Base-by-base conservation (phyloP, 2,113 vertebrate species). In the Mus spicilegus region DNA sequence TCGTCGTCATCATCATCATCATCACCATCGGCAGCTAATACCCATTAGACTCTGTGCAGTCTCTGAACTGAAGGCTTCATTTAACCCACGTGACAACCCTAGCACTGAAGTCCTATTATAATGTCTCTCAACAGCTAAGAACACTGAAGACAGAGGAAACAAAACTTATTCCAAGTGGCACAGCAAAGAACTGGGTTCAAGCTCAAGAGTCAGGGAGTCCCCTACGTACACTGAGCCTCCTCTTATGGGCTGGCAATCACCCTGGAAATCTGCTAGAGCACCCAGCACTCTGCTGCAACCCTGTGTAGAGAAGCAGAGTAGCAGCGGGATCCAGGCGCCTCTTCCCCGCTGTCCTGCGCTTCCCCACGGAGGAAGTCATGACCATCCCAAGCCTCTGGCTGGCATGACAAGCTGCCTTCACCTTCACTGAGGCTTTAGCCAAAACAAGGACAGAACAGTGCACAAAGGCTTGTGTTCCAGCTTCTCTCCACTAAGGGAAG, bases 321-420 rank as follows among this genome's bases (percentile, higher is more conserved):
- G 11, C 0, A 1, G 54, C 0, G 2, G 39, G 2, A 9, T 3
- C 76, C 22, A 2, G 4, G 77, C 3, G 16, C 17, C 30, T 16
- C 16, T 10, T 63, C 49, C 46, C 63, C 16, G 33, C 93, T 63
- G 61, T 90, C 81, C 49, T 26, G 72, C 20, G 2, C 4, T 73
- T 69, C 28, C 30, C 24, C 26, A 61, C 26, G 17, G 49, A 67
- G 49, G 39, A 54, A 36, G 46, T 22, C 65, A 12, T 24, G 75
- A 33, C 54, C 46, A 36, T 10, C 51, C 33, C 8, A 2, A 1
- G 61, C 46, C 22, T 33, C 72, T 46, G 56, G 49, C 63, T 0
- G 36, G 76, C 93, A 73, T 24, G 22, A 12, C 20, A 56, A 42
- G 56, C 20, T 14, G 54, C 6, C 88, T 82, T 89, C 3, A 0